phyloP scores from a whole-genome alignment of 2,113 vertebrate species.

The Brachyistius frenatus region DNA sequence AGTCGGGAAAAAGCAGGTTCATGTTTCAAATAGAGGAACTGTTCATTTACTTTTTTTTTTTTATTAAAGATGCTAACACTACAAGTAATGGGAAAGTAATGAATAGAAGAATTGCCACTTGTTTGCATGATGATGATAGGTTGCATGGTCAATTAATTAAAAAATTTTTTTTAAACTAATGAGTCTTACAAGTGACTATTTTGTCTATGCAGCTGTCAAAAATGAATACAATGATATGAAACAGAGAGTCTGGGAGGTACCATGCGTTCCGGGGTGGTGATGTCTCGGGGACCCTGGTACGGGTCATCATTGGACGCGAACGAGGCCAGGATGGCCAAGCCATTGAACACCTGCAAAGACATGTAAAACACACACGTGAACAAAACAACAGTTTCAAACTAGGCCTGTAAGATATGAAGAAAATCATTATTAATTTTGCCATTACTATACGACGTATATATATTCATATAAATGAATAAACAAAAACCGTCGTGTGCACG shows the following conservation, averaged over 20 bases:
- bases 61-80: no score
- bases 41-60: not conserved
- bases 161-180: no score
- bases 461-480: no score
- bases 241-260: conserved; percentile 65
- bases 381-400: not conserved
- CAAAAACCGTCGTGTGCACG: no score
- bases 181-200: no score
- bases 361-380: not conserved
- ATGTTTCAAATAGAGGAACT: not conserved
- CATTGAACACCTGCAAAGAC: conserved; percentile 88
- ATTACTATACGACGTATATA: no score
- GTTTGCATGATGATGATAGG: no score
- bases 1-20: not conserved
- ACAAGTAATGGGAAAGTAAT: no score
- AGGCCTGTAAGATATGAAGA: not conserved
- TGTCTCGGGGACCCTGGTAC: conserved; percentile 91
- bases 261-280: conserved; percentile 92
- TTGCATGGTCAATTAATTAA: no score
- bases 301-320: conserved; percentile 95
- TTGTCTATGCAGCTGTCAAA: not conserved
- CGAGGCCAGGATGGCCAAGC: conserved; percentile 95
- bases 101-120: no score
- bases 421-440: no score
- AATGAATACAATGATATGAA: not conserved